Base-by-base conservation (phyloP, 2,113 vertebrate species). In the Muntiacus muntjak region DNA sequence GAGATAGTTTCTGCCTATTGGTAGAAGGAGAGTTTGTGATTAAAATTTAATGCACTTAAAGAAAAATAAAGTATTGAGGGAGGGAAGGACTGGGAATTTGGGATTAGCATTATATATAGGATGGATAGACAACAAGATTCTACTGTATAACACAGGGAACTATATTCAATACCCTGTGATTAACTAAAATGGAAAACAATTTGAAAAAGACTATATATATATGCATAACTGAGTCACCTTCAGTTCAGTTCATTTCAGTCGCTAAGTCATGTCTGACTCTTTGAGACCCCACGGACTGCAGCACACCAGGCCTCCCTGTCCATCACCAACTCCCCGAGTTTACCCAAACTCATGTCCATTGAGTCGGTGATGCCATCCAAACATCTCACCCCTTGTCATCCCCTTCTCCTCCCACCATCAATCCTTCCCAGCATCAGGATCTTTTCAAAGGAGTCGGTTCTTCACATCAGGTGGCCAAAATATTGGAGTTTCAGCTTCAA, bases 231-330 rank as follows among this genome's bases (percentile, higher is more conserved):
- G 71, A 43, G 36, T 40, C 71, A 43, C 21, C 43, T 25, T 74
- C 11, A 74, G 64, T 71, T 71, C n/a, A 13, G 64, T 71, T 71
- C 9, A 21, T 17, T 21, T 6, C 25, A 26, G 57, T 58, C 9
- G 4, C 9, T 71, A 17, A 36, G n/a, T 36, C 0, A 0, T 71
- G 19, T 36, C 17, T 0, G 9, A 71, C 33, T 36, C 64, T 67
- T 67, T 36, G n/a, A 0, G 2, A 71, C 2, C 4, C n/a, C 64
- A 36, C 36, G 9, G 1, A 71, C n/a, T 71, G 19, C 64, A 36
- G n/a, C n/a, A 21, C 0, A 1, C 64, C 64, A 36, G n/a, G n/a
- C 9, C 19, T 17, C n/a, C n/a, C n/a, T 67, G 9, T 71, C 19
- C n/a, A 71, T 21, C 64, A 71, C 4, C 64, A 71, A 21, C 17